phyloP scores from a whole-genome alignment of 2,113 vertebrate genomes.

The Pontoporia blainvillei region DNA sequence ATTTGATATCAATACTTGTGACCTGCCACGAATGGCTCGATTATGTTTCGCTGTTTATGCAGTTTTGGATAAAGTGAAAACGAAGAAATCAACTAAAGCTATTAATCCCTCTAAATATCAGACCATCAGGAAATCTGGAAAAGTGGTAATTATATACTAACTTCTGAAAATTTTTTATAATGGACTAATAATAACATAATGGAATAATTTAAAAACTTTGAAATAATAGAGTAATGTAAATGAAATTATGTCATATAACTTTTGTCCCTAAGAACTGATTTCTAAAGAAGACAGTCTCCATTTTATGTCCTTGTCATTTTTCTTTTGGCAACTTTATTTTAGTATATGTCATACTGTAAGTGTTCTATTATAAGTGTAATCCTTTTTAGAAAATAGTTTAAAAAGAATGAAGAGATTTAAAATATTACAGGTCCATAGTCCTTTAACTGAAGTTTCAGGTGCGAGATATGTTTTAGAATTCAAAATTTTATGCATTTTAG shows the following conservation, averaged over 20 bases:
- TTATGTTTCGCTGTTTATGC: constrained; percentile 97
- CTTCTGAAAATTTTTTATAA: constrained; percentile 15
- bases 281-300: not conserved
- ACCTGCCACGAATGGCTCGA: constrained; percentile 97
- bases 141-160: constrained; percentile 88
- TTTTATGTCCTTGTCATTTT: not conserved
- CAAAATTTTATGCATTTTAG: not conserved
- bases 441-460: not conserved
- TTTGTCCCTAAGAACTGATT: not conserved
- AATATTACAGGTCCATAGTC: not conserved
- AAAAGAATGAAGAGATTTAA: not conserved
- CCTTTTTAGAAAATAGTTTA: not conserved
- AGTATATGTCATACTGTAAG: not conserved
- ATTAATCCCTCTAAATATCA: constrained; percentile 93
- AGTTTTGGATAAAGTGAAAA: constrained; percentile 96
- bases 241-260: not conserved
- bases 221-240: not conserved
- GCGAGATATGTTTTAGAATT: not conserved
- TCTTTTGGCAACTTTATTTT: constrained; percentile 7
- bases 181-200: not conserved
- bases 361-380: not conserved
- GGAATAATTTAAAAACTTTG: constrained; percentile 9
- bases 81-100: constrained; percentile 93
- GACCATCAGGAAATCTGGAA: constrained; percentile 98
- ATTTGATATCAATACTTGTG: constrained; percentile 93